Conservation (phyloP, 2,113 vertebrate genomes). For the Dolichotis patagonum region DNA sequence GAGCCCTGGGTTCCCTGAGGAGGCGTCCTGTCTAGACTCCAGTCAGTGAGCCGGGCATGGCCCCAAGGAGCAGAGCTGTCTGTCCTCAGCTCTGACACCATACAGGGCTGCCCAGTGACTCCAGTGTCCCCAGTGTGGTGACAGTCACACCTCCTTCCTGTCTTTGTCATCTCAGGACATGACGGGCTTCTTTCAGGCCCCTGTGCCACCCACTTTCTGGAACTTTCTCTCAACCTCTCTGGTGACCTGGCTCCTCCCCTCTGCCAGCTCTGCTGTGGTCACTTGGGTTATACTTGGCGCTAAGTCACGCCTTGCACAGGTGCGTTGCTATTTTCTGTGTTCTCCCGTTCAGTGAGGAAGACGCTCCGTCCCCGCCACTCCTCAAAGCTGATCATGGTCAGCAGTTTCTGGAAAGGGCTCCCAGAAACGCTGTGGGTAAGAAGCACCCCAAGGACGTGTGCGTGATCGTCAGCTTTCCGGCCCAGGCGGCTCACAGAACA, state of each 20-base stretch:
- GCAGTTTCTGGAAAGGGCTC: not conserved
- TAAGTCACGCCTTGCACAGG: not conserved
- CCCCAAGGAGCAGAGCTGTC: not conserved
- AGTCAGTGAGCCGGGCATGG: too few species aligned
- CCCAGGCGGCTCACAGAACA: not conserved
- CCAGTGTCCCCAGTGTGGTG: not conserved
- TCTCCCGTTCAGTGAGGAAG: not conserved
- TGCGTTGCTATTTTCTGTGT: not conserved
- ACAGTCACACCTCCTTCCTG: not conserved
- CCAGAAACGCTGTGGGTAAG: not conserved
- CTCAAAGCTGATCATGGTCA: slow-evolving; percentile 21
- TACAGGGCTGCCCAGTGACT: accelerated
- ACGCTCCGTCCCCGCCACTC: not conserved
- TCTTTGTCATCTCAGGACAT: not conserved
- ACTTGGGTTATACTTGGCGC: not conserved
- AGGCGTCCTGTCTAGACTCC: not conserved
- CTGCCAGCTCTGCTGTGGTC: not conserved
- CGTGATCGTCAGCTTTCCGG: not conserved
- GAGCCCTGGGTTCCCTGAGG: not conserved
- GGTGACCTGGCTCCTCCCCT: not conserved
- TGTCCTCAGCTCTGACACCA: accelerated
- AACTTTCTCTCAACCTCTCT: not conserved
- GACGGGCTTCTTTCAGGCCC: not conserved
- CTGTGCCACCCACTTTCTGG: not conserved
- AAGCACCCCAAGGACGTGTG: not conserved